Percentiles rank a stretch among this genome's conserved stretches.
These are phyloP conservation scores for Dicyrtomina minuta DNA, from an alignment of 2,888 invertebrate genomes.

Conservation along the genomic window DNA sequence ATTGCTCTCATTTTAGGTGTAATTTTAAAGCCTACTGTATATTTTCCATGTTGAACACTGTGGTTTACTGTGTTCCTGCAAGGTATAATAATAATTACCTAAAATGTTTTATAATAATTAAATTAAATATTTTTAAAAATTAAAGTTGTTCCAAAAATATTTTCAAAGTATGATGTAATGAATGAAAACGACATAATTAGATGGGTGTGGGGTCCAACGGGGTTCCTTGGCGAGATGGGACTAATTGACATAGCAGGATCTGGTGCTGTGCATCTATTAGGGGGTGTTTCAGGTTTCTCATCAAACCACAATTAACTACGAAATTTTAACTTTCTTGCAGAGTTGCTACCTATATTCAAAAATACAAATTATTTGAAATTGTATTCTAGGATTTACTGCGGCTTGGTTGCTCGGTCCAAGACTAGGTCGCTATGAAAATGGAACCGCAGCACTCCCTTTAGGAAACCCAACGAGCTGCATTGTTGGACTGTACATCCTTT, in stretches of 20 bases:
- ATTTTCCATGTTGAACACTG: slow-evolving; percentile 57
- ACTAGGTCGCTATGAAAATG: slow-evolving; percentile 56
- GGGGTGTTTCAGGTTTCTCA: slow-evolving; percentile 56
- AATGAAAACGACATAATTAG: slow-evolving; percentile 37
- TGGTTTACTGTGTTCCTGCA: slow-evolving; percentile 58
- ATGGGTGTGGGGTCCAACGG: slow-evolving; percentile 56
- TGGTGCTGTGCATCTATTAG: slow-evolving; percentile 58
- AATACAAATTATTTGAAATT: too few relatives aligned
- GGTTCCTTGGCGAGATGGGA: slow-evolving; percentile 57
- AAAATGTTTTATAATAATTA: too few relatives aligned
- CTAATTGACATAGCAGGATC: slow-evolving; percentile 59
- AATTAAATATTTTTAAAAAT: too few relatives aligned
- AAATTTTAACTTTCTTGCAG: background rate
- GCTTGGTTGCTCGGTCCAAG: slow-evolving; percentile 53
- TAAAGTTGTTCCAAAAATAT: too few relatives aligned
- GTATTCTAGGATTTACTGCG: slow-evolving; percentile 50
- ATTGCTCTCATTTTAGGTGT: slow-evolving; percentile 43
- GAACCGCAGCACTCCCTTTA: slow-evolving; percentile 54
- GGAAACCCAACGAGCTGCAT: slow-evolving; percentile 56
- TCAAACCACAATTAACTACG: background rate
- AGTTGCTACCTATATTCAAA: too few relatives aligned
- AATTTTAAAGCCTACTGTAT: slow-evolving; percentile 57
- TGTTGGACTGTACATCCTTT: slow-evolving; percentile 58
- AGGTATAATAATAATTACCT: too few relatives aligned
- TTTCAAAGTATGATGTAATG: background rate